phyloP scores from a whole-genome alignment of 2,888 invertebrate genomes.

The Dryadula phaetusa region DNA sequence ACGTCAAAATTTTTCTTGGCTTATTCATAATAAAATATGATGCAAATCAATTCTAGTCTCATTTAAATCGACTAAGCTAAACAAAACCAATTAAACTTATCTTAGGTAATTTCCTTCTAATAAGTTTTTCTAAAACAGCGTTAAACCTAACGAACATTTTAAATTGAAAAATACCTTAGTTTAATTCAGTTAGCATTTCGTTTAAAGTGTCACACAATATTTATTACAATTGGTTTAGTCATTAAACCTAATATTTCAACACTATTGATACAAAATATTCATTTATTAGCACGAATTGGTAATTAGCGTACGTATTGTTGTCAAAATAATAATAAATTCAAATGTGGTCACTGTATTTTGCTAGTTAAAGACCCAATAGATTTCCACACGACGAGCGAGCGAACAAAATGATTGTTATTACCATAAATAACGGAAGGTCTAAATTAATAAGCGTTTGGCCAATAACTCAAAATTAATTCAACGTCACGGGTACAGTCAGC shows the following conservation, averaged over 20 bases:
- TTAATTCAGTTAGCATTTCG: background rate
- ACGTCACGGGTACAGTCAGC: conserved; percentile 61
- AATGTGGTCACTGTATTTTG: conserved; percentile 22
- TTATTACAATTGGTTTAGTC: conserved; percentile 8
- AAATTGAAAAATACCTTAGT: no score
- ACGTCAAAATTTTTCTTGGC: no score
- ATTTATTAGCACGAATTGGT: background rate
- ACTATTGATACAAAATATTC: conserved; percentile 7
- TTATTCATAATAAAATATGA: no score
- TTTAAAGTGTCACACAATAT: background rate
- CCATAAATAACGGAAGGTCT: conserved; percentile 69
- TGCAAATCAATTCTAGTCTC: no score
- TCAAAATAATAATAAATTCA: conserved; percentile 30
- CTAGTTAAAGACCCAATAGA: conserved; percentile 35
- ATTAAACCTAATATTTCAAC: conserved; percentile 9
- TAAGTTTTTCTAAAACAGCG: background rate
- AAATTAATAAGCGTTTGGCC: conserved; percentile 72
- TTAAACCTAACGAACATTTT: no score
- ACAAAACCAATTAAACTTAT: no score
- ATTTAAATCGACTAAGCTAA: no score
- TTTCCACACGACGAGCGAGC: conserved; percentile 38
- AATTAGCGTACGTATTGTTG: conserved; percentile 17
- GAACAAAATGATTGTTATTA: conserved; percentile 59
- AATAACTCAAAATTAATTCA: conserved; percentile 70
- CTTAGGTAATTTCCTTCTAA: no score